These are phyloP conservation scores for Tipula vernalis DNA, from an alignment of 2,888 invertebrate species.

Conservation along the genomic window DNA sequence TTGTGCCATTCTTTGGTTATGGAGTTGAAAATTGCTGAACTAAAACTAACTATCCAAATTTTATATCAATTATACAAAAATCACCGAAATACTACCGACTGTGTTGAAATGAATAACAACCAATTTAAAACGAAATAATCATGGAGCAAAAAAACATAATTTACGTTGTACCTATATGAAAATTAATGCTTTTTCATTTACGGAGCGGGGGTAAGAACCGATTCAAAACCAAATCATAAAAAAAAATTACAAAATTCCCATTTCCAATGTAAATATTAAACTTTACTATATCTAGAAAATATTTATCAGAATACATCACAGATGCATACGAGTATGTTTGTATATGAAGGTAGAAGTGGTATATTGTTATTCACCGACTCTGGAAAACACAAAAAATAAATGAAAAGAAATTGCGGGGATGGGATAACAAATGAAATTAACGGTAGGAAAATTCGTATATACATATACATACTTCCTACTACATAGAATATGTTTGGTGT, in stretches of 20 bases:
- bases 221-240: background rate
- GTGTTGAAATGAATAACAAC: background rate
- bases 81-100: background rate
- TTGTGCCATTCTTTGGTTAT: too few species aligned
- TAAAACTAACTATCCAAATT: too few species aligned
- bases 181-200: background rate
- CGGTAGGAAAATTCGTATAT: background rate
- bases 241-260: background rate
- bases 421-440: background rate
- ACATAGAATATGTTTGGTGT: background rate
- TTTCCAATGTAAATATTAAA: background rate
- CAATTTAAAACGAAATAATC: background rate
- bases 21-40: too few species aligned
- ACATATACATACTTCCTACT: background rate
- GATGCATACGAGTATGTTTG: background rate
- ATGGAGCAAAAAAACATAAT: background rate
- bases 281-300: background rate
- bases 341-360: background rate
- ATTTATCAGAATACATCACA: background rate
- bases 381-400: background rate
- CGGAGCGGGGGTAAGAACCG: background rate
- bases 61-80: too few species aligned
- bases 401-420: background rate
- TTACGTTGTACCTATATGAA: background rate
- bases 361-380: background rate